Conservation (phyloP, 2,113 vertebrate species). For the Hippocampus comes region DNA sequence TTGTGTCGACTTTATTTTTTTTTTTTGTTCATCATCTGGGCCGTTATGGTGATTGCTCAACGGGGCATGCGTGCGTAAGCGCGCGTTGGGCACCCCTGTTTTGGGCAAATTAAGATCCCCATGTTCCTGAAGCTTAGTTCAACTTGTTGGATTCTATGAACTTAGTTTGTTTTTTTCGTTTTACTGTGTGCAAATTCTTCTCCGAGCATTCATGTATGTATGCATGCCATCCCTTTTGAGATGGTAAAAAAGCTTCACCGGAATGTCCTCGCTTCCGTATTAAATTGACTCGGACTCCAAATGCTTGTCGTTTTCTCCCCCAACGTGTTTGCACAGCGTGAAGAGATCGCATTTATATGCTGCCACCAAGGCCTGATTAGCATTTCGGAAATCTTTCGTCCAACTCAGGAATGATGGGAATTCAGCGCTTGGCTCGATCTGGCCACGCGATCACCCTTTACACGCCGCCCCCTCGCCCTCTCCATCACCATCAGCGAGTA, state of each 20-base stretch:
- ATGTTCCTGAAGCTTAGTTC: too few relatives aligned
- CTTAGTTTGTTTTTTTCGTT: background rate
- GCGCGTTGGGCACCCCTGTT: too few relatives aligned
- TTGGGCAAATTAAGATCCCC: too few relatives aligned
- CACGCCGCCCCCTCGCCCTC: background rate
- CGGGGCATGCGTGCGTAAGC: too few relatives aligned
- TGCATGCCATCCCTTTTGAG: background rate
- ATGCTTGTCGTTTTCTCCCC: slow-evolving; percentile 9
- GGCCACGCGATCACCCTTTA: slow-evolving; percentile 11
- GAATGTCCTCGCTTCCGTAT: background rate
- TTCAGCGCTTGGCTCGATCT: slow-evolving; percentile 44
- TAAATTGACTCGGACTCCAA: slow-evolving; percentile 9
- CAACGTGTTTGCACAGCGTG: slow-evolving; percentile 11
- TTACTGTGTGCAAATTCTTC: background rate
- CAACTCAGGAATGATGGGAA: slow-evolving; percentile 55
- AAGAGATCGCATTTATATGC: slow-evolving; percentile 27
- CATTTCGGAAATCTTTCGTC: slow-evolving; percentile 57
- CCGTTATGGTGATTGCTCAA: too few relatives aligned
- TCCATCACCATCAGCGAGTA: slow-evolving; percentile 34
- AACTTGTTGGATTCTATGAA: background rate
- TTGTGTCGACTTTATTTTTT: too few relatives aligned
- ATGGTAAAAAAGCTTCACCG: background rate
- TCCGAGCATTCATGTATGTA: background rate
- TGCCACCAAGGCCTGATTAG: slow-evolving; percentile 58
- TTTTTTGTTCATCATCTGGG: too few relatives aligned